Evolutionary conservation across 2,113 vertebrate genomes (phyloP).

Genomic region (Eulacestoma nigropectus): DNA sequence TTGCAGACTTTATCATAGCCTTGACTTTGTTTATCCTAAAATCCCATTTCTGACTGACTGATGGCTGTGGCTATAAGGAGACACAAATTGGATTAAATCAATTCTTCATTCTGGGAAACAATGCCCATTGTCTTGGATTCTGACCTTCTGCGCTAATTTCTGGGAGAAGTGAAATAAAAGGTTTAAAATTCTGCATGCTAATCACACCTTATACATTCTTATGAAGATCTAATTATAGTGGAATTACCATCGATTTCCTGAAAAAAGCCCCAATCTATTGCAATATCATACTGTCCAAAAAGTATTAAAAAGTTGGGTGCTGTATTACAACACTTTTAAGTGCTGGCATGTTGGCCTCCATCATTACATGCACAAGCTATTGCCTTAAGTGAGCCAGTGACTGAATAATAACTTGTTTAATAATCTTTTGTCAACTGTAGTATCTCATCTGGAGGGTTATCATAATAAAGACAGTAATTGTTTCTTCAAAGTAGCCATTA

Average conservation of each 20-base stretch:
- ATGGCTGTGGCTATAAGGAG: neutral
- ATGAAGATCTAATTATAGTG: neutral
- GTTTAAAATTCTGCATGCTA: neutral
- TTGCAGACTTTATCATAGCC: neutral
- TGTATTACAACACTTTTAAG: neutral
- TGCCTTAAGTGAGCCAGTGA: neutral
- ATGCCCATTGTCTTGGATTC: neutral
- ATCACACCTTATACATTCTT: neutral
- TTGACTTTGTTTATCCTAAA: constrained; percentile 13
- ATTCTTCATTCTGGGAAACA: neutral
- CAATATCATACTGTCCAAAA: neutral
- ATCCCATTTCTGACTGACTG: neutral
- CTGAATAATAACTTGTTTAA: constrained; percentile 36
- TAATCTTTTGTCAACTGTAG: constrained; percentile 16
- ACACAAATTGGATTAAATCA: neutral
- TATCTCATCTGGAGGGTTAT: constrained; percentile 30
- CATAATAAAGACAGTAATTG: constrained; percentile 35
- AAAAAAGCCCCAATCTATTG: neutral
- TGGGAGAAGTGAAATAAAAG: neutral
- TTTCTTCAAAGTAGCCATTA: constrained; percentile 24
- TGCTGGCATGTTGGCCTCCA: neutral
- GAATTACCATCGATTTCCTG: neutral
- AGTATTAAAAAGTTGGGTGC: neutral
- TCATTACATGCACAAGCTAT: neutral
- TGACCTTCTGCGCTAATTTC: neutral